Evolutionary conservation across 2,797 vertebrate genomes (phyloP).

Genomic region (Leucoraja ocellata): DNA sequence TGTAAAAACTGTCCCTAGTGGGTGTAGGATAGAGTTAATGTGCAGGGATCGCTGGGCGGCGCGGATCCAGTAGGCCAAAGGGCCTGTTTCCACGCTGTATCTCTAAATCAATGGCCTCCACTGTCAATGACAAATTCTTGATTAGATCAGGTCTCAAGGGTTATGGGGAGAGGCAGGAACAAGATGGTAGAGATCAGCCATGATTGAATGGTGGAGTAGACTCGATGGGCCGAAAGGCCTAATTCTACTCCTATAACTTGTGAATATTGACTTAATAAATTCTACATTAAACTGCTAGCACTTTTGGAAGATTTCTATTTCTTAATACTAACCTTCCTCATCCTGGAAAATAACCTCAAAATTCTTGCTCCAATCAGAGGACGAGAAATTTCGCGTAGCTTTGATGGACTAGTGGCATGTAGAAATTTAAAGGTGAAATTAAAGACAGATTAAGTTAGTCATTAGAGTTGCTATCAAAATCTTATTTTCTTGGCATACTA

Average conservation of each 20-base stretch:
- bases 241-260: not conserved
- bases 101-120: not conserved
- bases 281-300: not conserved
- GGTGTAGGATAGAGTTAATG: too few species aligned
- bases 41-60: too few species aligned
- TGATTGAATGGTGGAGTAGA: too few species aligned
- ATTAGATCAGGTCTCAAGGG: too few species aligned
- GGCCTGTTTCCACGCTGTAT: too few species aligned
- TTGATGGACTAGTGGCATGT: slow-evolving; percentile 73
- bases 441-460: not conserved
- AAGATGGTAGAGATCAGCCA: too few species aligned
- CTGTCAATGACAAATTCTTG: too few species aligned
- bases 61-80: too few species aligned
- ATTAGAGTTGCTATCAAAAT: not conserved
- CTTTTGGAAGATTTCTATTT: not conserved
- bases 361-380: slow-evolving; percentile 97
- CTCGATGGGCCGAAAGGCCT: too few species aligned
- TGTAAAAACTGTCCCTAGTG: too few species aligned
- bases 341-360: slow-evolving; percentile 97
- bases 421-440: not conserved
- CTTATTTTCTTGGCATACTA: not conserved
- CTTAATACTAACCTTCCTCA: slow-evolving; percentile 80
- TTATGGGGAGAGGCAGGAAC: too few species aligned
- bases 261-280: not conserved
- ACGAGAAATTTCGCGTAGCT: slow-evolving; percentile 89